Percentiles rank a stretch among this genome's conserved stretches.
Conservation (phyloP, 2,113 vertebrate species). For the Bubo bubo region DNA sequence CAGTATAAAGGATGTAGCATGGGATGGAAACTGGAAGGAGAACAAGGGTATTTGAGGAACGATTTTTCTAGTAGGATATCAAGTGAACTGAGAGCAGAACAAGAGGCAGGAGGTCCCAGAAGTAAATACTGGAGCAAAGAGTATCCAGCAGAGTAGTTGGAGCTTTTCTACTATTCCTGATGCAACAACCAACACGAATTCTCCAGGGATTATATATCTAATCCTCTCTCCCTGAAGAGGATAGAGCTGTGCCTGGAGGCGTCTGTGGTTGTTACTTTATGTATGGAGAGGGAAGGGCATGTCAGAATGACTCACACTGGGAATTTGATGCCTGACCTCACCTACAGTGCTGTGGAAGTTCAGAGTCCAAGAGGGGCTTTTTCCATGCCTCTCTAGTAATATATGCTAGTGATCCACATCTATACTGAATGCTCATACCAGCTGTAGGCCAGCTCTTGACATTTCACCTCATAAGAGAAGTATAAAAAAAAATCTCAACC, state of each 20-base stretch:
- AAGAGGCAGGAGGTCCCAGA: conserved; percentile 12
- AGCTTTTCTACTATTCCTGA: neutral
- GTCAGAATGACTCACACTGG: neutral
- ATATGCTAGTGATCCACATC: neutral
- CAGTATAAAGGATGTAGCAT: neutral
- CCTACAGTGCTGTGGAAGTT: neutral
- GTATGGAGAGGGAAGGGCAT: neutral
- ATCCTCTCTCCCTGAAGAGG: neutral
- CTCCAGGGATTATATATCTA: neutral
- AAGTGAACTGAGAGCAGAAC: neutral
- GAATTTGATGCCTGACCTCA: neutral
- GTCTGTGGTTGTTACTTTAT: neutral
- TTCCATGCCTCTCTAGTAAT: neutral
- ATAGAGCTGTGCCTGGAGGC: neutral
- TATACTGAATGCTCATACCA: neutral
- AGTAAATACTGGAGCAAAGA: neutral
- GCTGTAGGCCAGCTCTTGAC: conserved; percentile 22
- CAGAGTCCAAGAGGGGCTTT: neutral
- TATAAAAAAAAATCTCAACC: neutral
- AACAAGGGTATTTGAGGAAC: neutral
- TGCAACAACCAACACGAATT: neutral
- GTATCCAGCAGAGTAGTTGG: neutral
- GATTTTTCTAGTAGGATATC: neutral
- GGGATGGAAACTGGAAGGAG: neutral
- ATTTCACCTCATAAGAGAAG: conserved; percentile 35